Evolutionary conservation across 2,113 vertebrate genomes (phyloP), one percentile per base, ranked within the genome.

Genomic region (Emydocephalus ijimae): DNA sequence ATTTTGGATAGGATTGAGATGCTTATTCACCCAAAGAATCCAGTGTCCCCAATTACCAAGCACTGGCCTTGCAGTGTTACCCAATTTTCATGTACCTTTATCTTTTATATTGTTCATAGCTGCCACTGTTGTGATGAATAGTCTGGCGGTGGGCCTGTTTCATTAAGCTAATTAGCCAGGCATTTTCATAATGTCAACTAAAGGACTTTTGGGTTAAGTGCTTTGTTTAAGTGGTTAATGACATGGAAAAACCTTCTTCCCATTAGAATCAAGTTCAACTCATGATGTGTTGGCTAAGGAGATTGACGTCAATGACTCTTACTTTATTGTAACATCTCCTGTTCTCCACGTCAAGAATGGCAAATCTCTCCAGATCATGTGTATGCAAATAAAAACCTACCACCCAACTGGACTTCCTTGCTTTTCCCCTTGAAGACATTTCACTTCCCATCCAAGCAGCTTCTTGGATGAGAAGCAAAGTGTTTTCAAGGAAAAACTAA

Each of bases 141-240:
- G 64, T 92, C 64, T 89, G 55, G 18, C 24, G 48, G 92, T 90
- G 59, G 43, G 21, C 92, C 0, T 87, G 20, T 12, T 93, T 69
- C 93, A 93, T 8, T 92, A 91, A 94, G 93, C 93, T 26, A 92
- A 93, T 93, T 91, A 91, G 69, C 55, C 48, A 89, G 48, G 43
- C 93, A 89, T 86, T 91, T 89, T 89, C 74, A 85, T 88, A 69
- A 86, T 29, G 2, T 23, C 0, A 1, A 29, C 5, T 52, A 91
- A 95, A 94, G 56, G 91, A 91, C 56, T 94, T 18, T 24, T 89
- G 89, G 90, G 48, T 90, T 48, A 92, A 94, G 1, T 45, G 54
- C 0, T 93, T 92, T 26, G 3, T 43, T 90, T 90, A 29, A 61
- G 55, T 29, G 55, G 74, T 26, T 90, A 86, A 85, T 54, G 74